Percentiles rank a stretch among this genome's conserved stretches.
Conservation (phyloP, 2,888 invertebrate species). For the Choristoneura rosaceana region DNA sequence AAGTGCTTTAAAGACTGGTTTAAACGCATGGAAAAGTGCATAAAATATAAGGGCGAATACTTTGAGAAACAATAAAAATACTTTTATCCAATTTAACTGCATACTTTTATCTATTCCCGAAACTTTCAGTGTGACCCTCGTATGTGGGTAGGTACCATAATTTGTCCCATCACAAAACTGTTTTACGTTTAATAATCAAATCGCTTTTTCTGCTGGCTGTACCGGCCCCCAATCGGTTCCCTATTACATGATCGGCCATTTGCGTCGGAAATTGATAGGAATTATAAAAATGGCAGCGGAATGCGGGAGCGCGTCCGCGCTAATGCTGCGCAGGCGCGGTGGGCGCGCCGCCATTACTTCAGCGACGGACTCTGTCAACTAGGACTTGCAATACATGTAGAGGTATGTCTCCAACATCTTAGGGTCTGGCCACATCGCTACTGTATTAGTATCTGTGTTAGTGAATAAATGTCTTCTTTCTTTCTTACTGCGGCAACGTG, state of each 20-base stretch:
- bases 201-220: conserved; percentile 1
- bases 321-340: conserved; percentile 44
- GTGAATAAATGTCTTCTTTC: no score
- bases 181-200: neutral
- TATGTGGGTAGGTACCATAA: neutral
- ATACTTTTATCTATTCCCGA: no score
- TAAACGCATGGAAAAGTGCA: no score
- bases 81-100: no score
- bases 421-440: no score
- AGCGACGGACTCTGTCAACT: neutral
- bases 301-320: conserved; percentile 38
- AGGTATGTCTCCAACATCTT: no score
- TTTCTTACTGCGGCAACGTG: no score
- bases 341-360: conserved; percentile 26
- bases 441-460: no score
- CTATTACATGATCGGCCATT: conserved; percentile 51
- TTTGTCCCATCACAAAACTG: neutral
- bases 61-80: no score
- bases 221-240: conserved; percentile 43
- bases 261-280: conserved; percentile 60
- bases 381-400: neutral
- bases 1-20: no score
- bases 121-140: no score
- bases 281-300: conserved; percentile 60
- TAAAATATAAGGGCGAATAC: no score